A percentile compares a stretch with the other conserved stretches of the same genome.
These are phyloP conservation scores for Montipora sp. DNA, from an alignment of 64 coral and sea anemone genomes.

Conservation along the genomic window DNA sequence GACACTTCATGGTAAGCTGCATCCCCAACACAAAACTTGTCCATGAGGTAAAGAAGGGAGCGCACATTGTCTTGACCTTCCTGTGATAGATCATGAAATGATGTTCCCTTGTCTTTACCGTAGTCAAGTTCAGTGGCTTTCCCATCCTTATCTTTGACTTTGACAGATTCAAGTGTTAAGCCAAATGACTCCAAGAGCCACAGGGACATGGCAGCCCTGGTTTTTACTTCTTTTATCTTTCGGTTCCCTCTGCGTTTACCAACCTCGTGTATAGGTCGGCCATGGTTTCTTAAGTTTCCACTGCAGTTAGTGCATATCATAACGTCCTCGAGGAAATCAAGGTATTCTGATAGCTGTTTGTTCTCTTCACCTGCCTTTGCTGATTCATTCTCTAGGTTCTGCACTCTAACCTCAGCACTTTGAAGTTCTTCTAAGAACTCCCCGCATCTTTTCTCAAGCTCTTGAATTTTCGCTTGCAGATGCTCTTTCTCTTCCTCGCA, in stretches of 20 bases:
- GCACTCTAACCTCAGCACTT: background rate
- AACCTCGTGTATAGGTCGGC: background rate
- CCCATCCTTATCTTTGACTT: background rate
- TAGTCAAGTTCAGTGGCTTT: background rate
- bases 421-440: too few relatives aligned
- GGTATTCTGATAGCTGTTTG: background rate
- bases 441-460: too few relatives aligned
- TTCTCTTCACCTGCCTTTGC: background rate
- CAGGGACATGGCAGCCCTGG: background rate
- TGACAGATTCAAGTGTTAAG: background rate
- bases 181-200: background rate
- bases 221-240: background rate
- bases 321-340: background rate
- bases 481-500: background rate
- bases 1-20: slow-evolving; percentile 25
- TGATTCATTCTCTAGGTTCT: background rate
- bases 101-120: background rate
- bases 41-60: slow-evolving; percentile 6
- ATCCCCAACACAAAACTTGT: slow-evolving; percentile 41
- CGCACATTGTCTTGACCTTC: slow-evolving; percentile 20
- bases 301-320: background rate
- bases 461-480: too few relatives aligned
- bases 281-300: background rate
- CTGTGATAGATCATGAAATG: background rate
- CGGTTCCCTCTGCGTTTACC: too few relatives aligned